Base-by-base conservation (phyloP, 2,113 vertebrate genomes). In the Salvelinus fontinalis region DNA sequence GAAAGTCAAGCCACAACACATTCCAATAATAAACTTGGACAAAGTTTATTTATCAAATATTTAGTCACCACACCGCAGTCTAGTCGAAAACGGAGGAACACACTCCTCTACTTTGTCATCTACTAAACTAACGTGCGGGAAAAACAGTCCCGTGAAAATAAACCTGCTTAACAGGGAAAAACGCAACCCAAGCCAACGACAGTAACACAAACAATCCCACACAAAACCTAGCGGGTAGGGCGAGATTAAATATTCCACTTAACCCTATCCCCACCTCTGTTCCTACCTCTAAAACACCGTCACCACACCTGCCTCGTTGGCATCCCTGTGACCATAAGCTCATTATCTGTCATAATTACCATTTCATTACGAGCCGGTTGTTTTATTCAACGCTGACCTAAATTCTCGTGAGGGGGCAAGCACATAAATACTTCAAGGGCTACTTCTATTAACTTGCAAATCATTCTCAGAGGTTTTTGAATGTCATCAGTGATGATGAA, bases 361-460 rank as follows among this genome's bases (percentile, higher is more conserved):
- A n/a, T 74, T 71, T 74, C 8, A 66, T 78, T n/a, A 71, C 22
- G 13, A 76, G 14, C 18, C 7, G n/a, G n/a, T 64, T 74, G 60
- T 67, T 74, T 14, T 44, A 48, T 74, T 64, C 59, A 66, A 14
- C 2, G 34, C 60, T 65, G 73, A 74, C 60, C 60, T 12, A 65
- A 20, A 66, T 66, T 39, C 34, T 48, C 14, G 44, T 74, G 59
- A 5, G 57, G 31, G 14, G 16, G 49, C 12, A 51, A 51, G 49
- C 14, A 16, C 29, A 44, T 62, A 74, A 22, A 22, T n/a, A 39
- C n/a, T 14, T 16, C 24, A 6, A 7, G 12, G 7, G 3, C 20
- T 73, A 8, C 11, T 7, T 24, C 71, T 7, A 20, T 64, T 64
- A 18, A 73, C 29, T 73, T 44, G 71, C 71, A 73, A 73, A 73